Evolutionary conservation across 2,797 vertebrate genomes (phyloP), one percentile per base, ranked within the genome.

Genomic region (Sebastes kiyomatsui): DNA sequence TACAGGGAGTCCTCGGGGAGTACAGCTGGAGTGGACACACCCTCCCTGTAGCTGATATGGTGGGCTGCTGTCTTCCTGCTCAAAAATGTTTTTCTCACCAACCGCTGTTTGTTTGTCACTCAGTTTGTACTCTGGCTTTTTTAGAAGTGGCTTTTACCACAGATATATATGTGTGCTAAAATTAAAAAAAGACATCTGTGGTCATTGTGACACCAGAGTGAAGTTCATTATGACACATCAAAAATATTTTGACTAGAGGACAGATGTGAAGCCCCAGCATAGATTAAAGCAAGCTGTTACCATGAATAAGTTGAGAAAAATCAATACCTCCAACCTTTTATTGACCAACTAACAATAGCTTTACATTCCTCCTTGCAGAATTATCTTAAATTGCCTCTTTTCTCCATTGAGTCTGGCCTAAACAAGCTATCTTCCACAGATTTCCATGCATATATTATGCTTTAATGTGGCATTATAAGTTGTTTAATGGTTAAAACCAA

Each of bases 1-100:
- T 91, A 93, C 86, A 94, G 92, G 90, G 92, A 94, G 87, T 92
- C 91, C 81, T 92, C 25, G 35, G 87, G 85, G 92, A 93, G 84
- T 65, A 62, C 90, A 93, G 89, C 90, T 93, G 92, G 89, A 89
- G 72, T 16, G 84, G 92, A 91, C 92, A 92, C 94, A 90, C 93
- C 93, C 93, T 88, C 93, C 84, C 90, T 28, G 56, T 2, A 75
- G 87, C 88, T 83, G 90, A 92, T 88, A 88, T n/a, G 80, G 80
- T 82, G 81, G 81, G 49, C 42, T 65, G 49, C 42, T 65, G 77
- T 81, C 83, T 83, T 88, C 83, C 84, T 90, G 85, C 75, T 80
- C 7, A 38, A 28, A 54, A 62, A 23, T 30, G 20, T 77, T 61
- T 22, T 79, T 80, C 72, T 82, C 71, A 65, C 67, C 56, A 30